phyloP scores from a whole-genome alignment of 2,888 invertebrate species.

The Cybosia mesomella region DNA sequence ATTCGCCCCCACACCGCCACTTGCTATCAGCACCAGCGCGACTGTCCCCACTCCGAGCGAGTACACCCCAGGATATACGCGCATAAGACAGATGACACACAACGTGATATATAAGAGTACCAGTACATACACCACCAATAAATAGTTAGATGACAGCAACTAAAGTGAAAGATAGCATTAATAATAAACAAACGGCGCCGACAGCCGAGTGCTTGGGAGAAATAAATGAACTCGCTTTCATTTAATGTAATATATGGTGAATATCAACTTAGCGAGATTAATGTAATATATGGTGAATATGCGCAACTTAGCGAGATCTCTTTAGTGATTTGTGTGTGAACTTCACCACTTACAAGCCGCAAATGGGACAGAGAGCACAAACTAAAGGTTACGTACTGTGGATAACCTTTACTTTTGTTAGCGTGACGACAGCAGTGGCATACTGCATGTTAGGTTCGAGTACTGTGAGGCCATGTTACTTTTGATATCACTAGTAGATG shows the following conservation, averaged over 20 bases:
- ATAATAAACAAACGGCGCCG: not conserved
- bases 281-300: not conserved
- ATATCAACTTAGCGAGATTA: not conserved
- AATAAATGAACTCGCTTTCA: constrained; percentile 4
- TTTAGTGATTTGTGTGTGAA: not conserved
- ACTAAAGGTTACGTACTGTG: not conserved
- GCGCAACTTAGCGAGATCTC: not conserved
- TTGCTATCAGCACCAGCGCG: not conserved
- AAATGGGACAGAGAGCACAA: not conserved
- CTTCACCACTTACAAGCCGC: not conserved
- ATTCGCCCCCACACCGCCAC: not conserved
- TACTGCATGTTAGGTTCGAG: too few species aligned
- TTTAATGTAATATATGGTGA: constrained; percentile 3
- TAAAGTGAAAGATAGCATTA: not conserved
- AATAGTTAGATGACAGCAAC: not conserved
- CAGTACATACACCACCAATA: not conserved
- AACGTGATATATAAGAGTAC: not conserved
- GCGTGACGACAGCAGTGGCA: too few species aligned
- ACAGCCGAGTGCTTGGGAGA: not conserved
- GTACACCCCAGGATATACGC: too few species aligned
- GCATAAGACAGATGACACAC: not conserved
- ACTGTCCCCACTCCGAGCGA: not conserved
- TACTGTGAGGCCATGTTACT: not conserved
- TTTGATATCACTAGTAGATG: too few species aligned
- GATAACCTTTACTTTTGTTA: not conserved